phyloP scores from a whole-genome alignment of 2,113 vertebrate species.

The Aptenodytes forsteri region DNA sequence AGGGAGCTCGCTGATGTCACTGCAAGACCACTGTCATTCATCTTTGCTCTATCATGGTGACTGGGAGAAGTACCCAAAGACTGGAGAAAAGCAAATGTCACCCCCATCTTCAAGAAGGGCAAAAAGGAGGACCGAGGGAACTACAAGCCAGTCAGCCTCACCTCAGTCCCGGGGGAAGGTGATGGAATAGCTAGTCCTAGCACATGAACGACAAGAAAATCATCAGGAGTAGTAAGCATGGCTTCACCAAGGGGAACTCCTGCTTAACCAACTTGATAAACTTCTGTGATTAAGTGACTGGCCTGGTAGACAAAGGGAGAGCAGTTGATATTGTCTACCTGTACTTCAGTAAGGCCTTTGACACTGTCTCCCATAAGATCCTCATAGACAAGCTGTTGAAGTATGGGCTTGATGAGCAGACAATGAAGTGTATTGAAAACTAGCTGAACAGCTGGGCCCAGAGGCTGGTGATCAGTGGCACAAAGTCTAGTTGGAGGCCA shows the following conservation, averaged over 20 bases:
- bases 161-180: neutral
- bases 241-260: neutral
- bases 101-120: neutral
- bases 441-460: neutral
- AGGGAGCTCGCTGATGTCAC: neutral
- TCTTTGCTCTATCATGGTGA: neutral
- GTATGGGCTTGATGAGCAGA: neutral
- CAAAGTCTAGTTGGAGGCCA: neutral
- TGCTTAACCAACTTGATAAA: neutral
- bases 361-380: neutral
- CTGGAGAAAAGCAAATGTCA: neutral
- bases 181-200: neutral
- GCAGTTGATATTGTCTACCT: neutral
- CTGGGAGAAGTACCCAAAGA: neutral
- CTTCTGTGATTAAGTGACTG: neutral
- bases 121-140: neutral
- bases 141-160: neutral
- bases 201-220: neutral
- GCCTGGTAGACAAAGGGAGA: neutral
- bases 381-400: neutral
- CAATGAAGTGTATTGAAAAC: neutral
- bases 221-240: neutral
- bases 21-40: neutral
- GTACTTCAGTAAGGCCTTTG: neutral
- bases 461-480: accelerated